These are phyloP conservation scores for Corydoras maculifer DNA, from an alignment of 2,113 vertebrate species.

Conservation along the genomic window DNA sequence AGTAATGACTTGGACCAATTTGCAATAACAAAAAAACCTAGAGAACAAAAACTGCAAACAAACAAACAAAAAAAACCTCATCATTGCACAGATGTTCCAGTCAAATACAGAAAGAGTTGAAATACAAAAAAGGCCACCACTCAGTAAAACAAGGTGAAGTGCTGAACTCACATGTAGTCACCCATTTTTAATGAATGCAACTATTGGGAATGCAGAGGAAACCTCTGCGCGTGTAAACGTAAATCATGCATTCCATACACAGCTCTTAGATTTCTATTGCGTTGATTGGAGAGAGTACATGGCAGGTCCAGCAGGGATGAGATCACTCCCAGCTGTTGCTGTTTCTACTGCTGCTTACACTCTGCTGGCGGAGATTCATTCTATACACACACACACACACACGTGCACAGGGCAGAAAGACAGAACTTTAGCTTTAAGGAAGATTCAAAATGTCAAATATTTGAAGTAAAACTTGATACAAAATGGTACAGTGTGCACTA, in stretches of 20 bases:
- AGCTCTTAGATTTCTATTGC: conserved; percentile 40
- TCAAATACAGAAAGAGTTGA: conserved; percentile 9
- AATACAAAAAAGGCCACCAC: conserved; percentile 15
- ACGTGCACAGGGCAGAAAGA: conserved; percentile 46
- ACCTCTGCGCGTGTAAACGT: conserved; percentile 70
- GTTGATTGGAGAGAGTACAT: conserved; percentile 21
- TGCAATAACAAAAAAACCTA: conserved; percentile 5
- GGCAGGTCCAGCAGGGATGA: conserved; percentile 29
- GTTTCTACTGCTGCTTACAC: conserved; percentile 79
- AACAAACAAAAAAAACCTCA: background rate
- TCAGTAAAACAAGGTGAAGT: conserved; percentile 7
- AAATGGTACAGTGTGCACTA: no score
- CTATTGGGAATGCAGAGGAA: conserved; percentile 42
- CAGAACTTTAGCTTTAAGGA: background rate
- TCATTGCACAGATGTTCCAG: conserved; percentile 15
- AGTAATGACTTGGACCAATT: conserved; percentile 2
- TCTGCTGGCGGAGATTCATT: conserved; percentile 90
- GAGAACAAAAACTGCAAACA: conserved; percentile 15
- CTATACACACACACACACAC: conserved; percentile 53
- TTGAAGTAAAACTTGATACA: no score
- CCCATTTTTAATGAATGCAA: conserved; percentile 9
- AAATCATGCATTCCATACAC: conserved; percentile 73
- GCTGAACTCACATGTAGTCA: conserved; percentile 5
- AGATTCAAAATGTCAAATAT: background rate
- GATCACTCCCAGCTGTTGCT: conserved; percentile 44